A percentile compares a stretch with the other conserved stretches of the same genome.
phyloP scores from a whole-genome alignment of 1,140 invertebrate genomes.

The Aricia agestis region DNA sequence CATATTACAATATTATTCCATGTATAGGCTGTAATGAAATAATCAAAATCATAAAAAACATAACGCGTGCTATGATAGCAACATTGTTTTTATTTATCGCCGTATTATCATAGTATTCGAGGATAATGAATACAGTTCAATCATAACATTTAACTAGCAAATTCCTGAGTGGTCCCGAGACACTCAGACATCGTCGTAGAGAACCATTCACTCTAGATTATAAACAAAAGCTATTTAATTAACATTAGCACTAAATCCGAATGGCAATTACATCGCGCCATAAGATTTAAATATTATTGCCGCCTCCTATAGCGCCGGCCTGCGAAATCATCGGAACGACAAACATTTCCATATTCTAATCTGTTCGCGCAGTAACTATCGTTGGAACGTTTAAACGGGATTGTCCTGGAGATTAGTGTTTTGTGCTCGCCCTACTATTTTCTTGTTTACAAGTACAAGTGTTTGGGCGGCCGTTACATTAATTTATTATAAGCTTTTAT shows the following conservation, averaged over 20 bases:
- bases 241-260: constrained; percentile 15
- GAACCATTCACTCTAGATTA: not conserved
- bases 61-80: not conserved
- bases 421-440: constrained; percentile 2
- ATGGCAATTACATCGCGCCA: constrained; percentile 2
- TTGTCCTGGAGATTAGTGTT: not conserved
- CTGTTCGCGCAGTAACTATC: constrained; percentile 16
- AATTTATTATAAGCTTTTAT: not conserved
- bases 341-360: constrained; percentile 22
- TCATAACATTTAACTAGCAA: not conserved
- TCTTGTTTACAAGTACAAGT: constrained; percentile 11
- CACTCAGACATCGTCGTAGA: not conserved
- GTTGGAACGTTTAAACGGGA: constrained; percentile 1
- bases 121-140: not conserved
- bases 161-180: not conserved
- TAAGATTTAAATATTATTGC: constrained; percentile 18
- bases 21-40: not conserved
- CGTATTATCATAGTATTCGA: not conserved
- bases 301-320: constrained; percentile 4
- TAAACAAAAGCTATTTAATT: constrained; percentile 11
- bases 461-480: not conserved
- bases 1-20: not conserved
- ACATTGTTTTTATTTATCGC: constrained; percentile 1
- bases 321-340: constrained; percentile 16
- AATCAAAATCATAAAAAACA: not conserved